A percentile compares a stretch with the other conserved stretches of the same genome.
These are phyloP conservation scores for Conistra vaccinii DNA, from an alignment of 2,888 invertebrate species.

Conservation along the genomic window DNA sequence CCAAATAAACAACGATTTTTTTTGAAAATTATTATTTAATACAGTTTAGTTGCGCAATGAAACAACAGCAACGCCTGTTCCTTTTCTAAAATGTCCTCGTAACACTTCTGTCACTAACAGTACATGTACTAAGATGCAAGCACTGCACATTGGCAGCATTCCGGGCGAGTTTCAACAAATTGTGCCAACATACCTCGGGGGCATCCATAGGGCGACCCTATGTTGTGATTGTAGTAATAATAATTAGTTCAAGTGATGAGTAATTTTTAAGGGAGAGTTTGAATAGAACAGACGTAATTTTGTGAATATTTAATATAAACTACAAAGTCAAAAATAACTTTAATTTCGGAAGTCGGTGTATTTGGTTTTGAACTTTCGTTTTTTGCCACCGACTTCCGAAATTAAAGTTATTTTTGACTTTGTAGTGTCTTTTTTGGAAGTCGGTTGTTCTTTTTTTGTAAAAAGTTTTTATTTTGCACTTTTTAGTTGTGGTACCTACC, in stretches of 20 bases:
- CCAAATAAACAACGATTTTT: not conserved
- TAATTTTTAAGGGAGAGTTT: not conserved
- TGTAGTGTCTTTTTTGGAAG: too few species aligned
- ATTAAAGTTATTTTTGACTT: too few species aligned
- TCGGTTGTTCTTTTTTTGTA: too few species aligned
- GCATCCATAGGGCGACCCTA: constrained; percentile 58
- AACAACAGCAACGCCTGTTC: not conserved
- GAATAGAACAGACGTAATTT: not conserved
- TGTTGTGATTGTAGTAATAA: constrained; percentile 70
- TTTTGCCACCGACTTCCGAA: too few species aligned
- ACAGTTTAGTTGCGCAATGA: not conserved
- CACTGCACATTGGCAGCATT: constrained; percentile 80
- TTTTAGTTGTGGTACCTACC: too few species aligned
- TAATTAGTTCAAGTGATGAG: constrained; percentile 57
- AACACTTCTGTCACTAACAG: constrained; percentile 66
- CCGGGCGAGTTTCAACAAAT: constrained; percentile 80
- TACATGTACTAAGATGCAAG: constrained; percentile 73
- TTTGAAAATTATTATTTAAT: not conserved
- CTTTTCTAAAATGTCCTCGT: not conserved
- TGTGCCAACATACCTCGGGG: constrained; percentile 72
- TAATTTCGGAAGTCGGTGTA: too few species aligned
- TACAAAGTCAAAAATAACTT: too few species aligned
- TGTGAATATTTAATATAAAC: not conserved
- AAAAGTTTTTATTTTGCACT: too few species aligned
- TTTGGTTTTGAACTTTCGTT: too few species aligned